These are phyloP conservation scores for Andinoacara biseriatus DNA, from an alignment of 2,113 vertebrate species.

Conservation along the genomic window DNA sequence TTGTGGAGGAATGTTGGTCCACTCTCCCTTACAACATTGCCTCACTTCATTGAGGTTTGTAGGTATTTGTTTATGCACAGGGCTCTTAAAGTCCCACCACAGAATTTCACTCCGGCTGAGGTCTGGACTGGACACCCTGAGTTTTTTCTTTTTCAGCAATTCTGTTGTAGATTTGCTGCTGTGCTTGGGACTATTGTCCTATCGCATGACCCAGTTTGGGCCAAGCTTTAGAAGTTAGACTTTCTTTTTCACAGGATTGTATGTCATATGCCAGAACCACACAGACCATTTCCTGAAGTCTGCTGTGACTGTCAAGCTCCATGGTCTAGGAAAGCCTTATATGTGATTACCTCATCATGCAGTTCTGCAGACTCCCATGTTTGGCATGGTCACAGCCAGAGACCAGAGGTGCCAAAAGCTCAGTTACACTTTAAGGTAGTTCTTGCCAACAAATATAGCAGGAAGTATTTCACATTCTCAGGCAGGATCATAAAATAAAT, in stretches of 20 bases:
- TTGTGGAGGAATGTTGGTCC: background rate
- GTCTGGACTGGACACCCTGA: background rate
- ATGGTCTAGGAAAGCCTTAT: conserved; percentile 52
- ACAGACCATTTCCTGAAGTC: conserved; percentile 59
- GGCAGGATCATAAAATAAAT: conserved; percentile 31
- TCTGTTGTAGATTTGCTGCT: conserved; percentile 33
- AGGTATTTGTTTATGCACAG: background rate
- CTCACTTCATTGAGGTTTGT: background rate
- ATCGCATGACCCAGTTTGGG: background rate
- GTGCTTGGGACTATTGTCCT: background rate
- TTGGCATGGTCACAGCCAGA: conserved; percentile 11
- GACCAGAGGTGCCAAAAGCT: background rate
- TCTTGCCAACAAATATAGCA: conserved; percentile 28
- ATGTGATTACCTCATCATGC: conserved; percentile 52
- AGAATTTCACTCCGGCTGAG: background rate
- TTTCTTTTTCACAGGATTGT: background rate
- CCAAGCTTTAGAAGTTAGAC: background rate
- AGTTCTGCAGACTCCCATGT: conserved; percentile 27
- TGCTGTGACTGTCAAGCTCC: conserved; percentile 61
- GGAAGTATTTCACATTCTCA: conserved; percentile 27
- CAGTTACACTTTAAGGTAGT: conserved; percentile 8
- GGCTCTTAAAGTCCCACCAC: background rate
- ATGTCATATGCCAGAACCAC: conserved; percentile 44
- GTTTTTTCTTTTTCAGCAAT: background rate
- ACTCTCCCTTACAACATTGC: background rate